These are phyloP conservation scores for Chaetogeoica ovagalla DNA, from an alignment of 2,888 invertebrate genomes.

Conservation along the genomic window DNA sequence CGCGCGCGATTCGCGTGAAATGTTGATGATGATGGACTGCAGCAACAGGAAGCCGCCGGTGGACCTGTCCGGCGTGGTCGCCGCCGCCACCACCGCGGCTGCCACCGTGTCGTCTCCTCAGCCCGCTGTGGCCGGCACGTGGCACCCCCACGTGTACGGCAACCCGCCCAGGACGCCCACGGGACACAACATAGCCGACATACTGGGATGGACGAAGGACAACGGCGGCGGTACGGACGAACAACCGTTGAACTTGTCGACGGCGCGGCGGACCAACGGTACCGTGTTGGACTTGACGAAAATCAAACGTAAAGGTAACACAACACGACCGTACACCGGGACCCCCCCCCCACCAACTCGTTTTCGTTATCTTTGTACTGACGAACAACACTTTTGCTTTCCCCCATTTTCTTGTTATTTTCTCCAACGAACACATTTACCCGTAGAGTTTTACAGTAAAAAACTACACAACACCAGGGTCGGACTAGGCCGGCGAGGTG, in stretches of 20 bases:
- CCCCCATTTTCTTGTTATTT: too few species aligned
- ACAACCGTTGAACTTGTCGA: conserved; percentile 60
- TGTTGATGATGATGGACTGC: conserved; percentile 53
- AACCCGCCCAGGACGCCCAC: conserved; percentile 81
- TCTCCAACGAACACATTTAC: too few species aligned
- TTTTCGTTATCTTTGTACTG: too few species aligned
- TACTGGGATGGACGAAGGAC: conserved; percentile 66
- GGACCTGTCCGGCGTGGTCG: conserved; percentile 21
- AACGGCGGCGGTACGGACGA: conserved; percentile 52
- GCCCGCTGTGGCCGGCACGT: conserved; percentile 60
- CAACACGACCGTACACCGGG: background rate
- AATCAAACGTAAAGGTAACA: conserved; percentile 47
- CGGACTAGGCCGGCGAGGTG: too few species aligned
- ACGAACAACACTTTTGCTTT: too few species aligned
- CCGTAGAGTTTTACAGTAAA: too few species aligned
- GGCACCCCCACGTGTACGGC: conserved; percentile 90
- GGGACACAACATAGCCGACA: conserved; percentile 85
- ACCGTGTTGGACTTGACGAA: conserved; percentile 46
- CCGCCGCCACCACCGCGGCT: background rate
- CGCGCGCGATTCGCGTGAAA: conserved; percentile 48
- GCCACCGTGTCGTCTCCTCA: conserved; percentile 22
- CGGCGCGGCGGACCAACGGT: conserved; percentile 54
- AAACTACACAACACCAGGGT: too few species aligned
- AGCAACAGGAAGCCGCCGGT: conserved; percentile 49
- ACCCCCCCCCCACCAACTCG: too few species aligned